Conservation (phyloP, 2,888 invertebrate genomes). For the Oxystoma pomonae region DNA sequence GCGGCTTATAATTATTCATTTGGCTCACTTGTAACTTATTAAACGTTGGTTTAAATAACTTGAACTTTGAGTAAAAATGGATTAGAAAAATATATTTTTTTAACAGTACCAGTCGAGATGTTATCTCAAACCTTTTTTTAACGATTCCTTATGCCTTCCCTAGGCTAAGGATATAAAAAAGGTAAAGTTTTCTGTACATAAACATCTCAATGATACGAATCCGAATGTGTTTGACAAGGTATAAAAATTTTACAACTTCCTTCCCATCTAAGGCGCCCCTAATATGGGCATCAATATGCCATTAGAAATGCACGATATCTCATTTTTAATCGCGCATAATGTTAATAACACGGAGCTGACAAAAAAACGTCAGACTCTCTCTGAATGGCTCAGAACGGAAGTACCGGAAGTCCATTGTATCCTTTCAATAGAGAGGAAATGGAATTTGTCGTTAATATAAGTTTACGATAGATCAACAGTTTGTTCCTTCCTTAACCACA, state of each 20-base stretch:
- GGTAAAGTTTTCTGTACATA: not conserved
- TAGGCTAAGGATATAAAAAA: too few species aligned
- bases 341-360: not conserved
- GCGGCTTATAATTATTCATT: too few species aligned
- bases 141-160: too few species aligned
- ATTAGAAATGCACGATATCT: not conserved
- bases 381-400: conserved; percentile 1
- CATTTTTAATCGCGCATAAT: not conserved
- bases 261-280: not conserved
- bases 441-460: conserved; percentile 9
- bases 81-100: too few species aligned
- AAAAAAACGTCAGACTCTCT: not conserved
- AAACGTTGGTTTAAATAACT: too few species aligned
- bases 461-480: not conserved
- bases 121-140: too few species aligned
- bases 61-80: too few species aligned
- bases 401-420: not conserved
- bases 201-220: not conserved
- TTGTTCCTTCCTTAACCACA: too few species aligned
- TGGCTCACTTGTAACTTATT: too few species aligned
- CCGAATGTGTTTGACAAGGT: not conserved
- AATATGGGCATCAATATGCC: not conserved
- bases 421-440: conserved; percentile 18
- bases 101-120: too few species aligned
- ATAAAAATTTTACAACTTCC: not conserved